Percentiles rank a stretch among this genome's conserved stretches.
Conservation (phyloP, 2,797 vertebrate species). For the Tamandua tetradactyla region DNA sequence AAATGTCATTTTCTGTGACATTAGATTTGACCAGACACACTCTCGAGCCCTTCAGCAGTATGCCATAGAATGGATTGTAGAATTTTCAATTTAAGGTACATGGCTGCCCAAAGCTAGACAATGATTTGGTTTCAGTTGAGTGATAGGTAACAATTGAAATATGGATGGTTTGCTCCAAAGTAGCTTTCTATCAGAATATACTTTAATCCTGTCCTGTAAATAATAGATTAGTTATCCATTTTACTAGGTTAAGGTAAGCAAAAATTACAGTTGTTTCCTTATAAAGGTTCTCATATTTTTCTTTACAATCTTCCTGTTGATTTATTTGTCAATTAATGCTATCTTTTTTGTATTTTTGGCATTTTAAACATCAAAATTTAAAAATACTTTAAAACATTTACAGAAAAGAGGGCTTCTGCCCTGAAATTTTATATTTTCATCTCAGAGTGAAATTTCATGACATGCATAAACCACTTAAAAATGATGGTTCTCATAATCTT, state of each 20-base stretch:
- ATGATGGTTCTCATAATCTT: not conserved
- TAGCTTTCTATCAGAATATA: slow-evolving; percentile 12
- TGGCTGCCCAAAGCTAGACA: not conserved
- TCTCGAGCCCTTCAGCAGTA: not conserved
- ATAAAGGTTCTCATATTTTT: not conserved
- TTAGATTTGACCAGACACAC: slow-evolving; percentile 14
- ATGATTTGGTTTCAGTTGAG: slow-evolving; percentile 28
- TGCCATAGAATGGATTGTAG: not conserved
- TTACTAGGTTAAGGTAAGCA: not conserved
- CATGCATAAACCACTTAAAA: too few species aligned
- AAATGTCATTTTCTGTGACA: slow-evolving; percentile 19
- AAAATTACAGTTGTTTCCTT: not conserved
- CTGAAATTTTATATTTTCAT: too few species aligned
- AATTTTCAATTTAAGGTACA: slow-evolving; percentile 22
- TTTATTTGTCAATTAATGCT: too few species aligned
- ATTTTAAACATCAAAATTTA: too few species aligned
- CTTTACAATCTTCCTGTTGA: too few species aligned
- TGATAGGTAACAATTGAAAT: slow-evolving; percentile 24
- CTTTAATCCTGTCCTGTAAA: not conserved
- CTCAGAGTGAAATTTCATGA: too few species aligned
- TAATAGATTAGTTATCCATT: not conserved
- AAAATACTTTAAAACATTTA: too few species aligned
- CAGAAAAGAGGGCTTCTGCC: too few species aligned
- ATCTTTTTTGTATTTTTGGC: too few species aligned
- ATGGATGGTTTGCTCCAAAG: not conserved